Base-by-base conservation (phyloP, 2,888 invertebrate genomes). In the Microdon myrmicae region DNA sequence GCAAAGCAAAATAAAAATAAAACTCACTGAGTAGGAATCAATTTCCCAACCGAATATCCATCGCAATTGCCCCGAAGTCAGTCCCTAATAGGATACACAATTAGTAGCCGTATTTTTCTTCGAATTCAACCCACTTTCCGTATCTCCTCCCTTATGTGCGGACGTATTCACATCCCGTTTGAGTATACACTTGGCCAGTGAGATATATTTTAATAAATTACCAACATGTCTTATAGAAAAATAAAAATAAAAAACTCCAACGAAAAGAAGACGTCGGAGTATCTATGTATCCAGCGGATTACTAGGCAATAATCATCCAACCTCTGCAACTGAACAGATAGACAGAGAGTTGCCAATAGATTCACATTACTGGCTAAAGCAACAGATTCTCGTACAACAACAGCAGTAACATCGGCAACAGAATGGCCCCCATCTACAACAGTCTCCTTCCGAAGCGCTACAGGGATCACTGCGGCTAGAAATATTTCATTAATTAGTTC, bases 401-500 rank as follows among this genome's bases (percentile, higher is more conserved):
- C 16, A 26, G 23, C 26, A 43, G 25, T 9, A 26, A 32, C 16
- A 41, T n/a, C n/a, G n/a, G n/a, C n/a, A 31, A 31, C 32, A 43
- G 16, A 16, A 17, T 14, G 20, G 28, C 13, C 12, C 28, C 19
- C 31, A 31, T 31, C 31, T 28, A 17, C 20, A 25, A 16, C 17
- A 35, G 22, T 25, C 6, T 3, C n/a, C 32, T 26, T 19, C 13
- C 29, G 14, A 19, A n/a, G n/a, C n/a, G 13, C n/a, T 32, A 17
- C 29, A 14, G 17, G 64, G 51, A 58, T 58, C 64, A 44, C 41
- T 69, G 67, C 54, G 67, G 67, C 69, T 69, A 69, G 68, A 69
- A 70, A 70, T 70, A 70, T 69, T 70, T 70, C 69, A 69, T 70
- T 70, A 70, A 70, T 70, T 70, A 70, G 70, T 69, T 70, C 69